phyloP scores from a whole-genome alignment of 2,888 invertebrate genomes.

The Nomada ruficornis region DNA sequence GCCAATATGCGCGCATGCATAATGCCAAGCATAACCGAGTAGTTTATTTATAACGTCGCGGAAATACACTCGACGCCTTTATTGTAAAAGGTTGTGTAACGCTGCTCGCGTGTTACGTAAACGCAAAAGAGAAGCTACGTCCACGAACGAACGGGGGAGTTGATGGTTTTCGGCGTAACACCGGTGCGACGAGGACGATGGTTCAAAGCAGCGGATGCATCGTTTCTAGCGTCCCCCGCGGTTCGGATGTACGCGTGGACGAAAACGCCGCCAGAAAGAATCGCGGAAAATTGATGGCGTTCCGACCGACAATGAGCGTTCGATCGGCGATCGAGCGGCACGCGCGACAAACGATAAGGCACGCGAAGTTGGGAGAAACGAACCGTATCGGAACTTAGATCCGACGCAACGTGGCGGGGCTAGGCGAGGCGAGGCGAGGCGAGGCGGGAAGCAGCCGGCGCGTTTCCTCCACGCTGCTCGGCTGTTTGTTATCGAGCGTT shows the following conservation, averaged over 20 bases:
- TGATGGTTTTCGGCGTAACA: background rate
- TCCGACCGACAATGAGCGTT: too few species aligned
- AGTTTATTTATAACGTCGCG: conserved; percentile 81
- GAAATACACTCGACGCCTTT: conserved; percentile 78
- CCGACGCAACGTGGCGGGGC: too few species aligned
- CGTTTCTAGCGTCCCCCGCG: too few species aligned
- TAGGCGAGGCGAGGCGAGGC: background rate
- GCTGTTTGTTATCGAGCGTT: background rate
- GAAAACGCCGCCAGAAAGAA: too few species aligned
- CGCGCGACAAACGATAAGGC: too few species aligned
- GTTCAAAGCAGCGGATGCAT: background rate
- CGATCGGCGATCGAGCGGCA: too few species aligned
- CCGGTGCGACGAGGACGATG: background rate
- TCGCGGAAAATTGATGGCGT: too few species aligned
- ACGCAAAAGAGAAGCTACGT: conserved; percentile 36
- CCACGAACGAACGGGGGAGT: conserved; percentile 6
- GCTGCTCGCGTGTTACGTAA: conserved; percentile 58
- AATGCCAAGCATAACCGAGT: conserved; percentile 80
- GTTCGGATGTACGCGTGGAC: too few species aligned
- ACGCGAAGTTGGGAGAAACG: too few species aligned
- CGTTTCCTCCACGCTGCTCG: background rate
- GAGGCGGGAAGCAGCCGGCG: background rate
- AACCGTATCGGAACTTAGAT: too few species aligned
- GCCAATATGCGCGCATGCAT: conserved; percentile 77
- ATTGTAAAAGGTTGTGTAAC: conserved; percentile 79